Conservation (phyloP, 2,797 vertebrate species). For the Haliaeetus vocifer region DNA sequence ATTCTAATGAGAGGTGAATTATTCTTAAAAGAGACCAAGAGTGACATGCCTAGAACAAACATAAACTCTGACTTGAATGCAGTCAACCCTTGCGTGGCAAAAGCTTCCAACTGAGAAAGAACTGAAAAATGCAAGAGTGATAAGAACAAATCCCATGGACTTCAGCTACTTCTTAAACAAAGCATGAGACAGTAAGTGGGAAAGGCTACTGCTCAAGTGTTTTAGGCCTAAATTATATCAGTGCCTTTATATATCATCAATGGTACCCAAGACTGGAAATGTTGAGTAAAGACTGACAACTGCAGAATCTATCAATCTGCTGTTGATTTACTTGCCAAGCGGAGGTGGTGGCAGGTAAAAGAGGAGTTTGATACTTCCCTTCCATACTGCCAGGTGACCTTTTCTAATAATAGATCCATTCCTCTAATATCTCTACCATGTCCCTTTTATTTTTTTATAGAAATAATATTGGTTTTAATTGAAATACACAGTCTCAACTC, state of each 20-base stretch:
- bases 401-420: not conserved
- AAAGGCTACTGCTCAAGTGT: not conserved
- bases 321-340: not conserved
- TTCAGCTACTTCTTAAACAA: not conserved
- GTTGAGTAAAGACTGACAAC: not conserved
- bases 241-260: not conserved
- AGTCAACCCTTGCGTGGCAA: not conserved
- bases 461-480: not conserved
- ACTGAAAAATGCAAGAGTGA: not conserved
- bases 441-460: not conserved
- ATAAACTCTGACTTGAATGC: not conserved
- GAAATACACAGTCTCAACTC: not conserved
- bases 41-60: not conserved
- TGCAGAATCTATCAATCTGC: not conserved
- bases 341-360: not conserved
- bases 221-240: not conserved
- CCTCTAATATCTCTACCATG: not conserved
- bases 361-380: not conserved
- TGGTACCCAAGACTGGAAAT: not conserved
- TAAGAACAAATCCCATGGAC: accelerated
- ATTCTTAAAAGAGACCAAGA: not conserved
- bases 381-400: not conserved
- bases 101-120: not conserved
- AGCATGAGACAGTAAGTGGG: not conserved
- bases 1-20: not conserved